These are phyloP conservation scores for Drosophila siamana DNA, from an alignment of 2,888 invertebrate genomes.

Conservation along the genomic window DNA sequence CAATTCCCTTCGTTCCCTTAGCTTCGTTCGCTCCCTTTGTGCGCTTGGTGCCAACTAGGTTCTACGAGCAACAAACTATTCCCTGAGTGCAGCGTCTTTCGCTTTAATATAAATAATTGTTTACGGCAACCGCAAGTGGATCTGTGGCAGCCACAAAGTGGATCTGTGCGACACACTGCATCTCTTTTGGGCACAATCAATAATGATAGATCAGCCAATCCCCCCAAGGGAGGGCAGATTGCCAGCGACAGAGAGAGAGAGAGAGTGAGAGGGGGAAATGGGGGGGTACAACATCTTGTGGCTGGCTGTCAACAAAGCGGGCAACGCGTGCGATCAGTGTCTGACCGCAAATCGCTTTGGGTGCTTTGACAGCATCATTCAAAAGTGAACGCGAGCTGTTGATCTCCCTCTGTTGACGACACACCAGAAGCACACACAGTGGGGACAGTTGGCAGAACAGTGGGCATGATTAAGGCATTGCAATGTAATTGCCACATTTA, in stretches of 20 bases:
- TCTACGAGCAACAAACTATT: constrained; percentile 21
- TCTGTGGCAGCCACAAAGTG: constrained; percentile 50
- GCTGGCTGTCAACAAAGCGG: constrained; percentile 48
- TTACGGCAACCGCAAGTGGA: constrained; percentile 60
- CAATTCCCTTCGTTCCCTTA: not conserved
- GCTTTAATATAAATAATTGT: constrained; percentile 77
- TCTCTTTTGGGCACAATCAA: constrained; percentile 81
- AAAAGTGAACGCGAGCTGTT: constrained; percentile 51
- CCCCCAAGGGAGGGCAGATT: not conserved
- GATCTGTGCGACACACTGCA: constrained; percentile 37
- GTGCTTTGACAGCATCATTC: constrained; percentile 80
- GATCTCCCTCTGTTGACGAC: constrained; percentile 21
- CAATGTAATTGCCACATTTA: not conserved
- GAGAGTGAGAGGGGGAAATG: not conserved
- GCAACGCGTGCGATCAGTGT: constrained; percentile 74
- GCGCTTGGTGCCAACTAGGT: constrained; percentile 18
- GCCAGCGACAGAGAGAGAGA: no score
- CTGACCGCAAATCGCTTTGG: constrained; percentile 78
- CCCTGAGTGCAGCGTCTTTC: constrained; percentile 27
- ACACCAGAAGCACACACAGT: no score
- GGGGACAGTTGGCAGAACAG: constrained; percentile 7
- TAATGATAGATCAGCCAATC: constrained; percentile 76
- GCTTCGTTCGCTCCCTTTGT: no score
- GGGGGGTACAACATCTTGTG: not conserved
- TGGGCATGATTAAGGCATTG: not conserved